These are phyloP conservation scores for Drosophila yakuba DNA, from an alignment of 1,140 invertebrate species.

Conservation along the genomic window DNA sequence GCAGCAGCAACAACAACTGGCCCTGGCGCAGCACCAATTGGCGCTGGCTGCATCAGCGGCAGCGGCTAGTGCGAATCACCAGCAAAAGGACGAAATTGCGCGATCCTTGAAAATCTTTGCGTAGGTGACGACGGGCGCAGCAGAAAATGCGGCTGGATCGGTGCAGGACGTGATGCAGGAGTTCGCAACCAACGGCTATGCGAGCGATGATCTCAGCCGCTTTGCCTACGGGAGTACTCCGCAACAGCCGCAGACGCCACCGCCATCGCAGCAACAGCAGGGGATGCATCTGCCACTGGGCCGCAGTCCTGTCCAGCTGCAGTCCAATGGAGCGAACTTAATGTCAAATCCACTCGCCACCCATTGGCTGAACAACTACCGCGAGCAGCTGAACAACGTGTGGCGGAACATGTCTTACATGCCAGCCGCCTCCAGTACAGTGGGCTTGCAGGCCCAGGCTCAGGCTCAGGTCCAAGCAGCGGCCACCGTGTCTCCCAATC, in stretches of 20 bases:
- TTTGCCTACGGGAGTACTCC: conserved; percentile 36
- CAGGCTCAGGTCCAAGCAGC: conserved; percentile 20
- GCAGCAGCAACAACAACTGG: conserved; percentile 72
- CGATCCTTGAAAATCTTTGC: conserved; percentile 81
- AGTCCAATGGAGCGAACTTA: neutral
- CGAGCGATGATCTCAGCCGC: conserved; percentile 63
- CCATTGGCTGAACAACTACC: conserved; percentile 60
- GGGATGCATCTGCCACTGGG: conserved; percentile 2
- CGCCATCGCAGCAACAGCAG: conserved; percentile 18
- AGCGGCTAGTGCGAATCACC: conserved; percentile 51
- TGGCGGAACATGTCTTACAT: conserved; percentile 68
- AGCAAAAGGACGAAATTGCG: conserved; percentile 78
- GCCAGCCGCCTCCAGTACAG: conserved; percentile 15
- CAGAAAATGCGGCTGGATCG: conserved; percentile 42
- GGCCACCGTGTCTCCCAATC: conserved; percentile 19
- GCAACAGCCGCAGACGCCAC: conserved; percentile 6
- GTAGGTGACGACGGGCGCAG: conserved; percentile 58
- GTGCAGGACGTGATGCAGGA: conserved; percentile 75
- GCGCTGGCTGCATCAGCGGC: conserved; percentile 48
- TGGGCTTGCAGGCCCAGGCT: conserved; percentile 5
- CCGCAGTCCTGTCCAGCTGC: conserved; percentile 8
- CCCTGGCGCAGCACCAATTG: conserved; percentile 65
- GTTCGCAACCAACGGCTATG: conserved; percentile 76
- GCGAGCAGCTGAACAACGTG: conserved; percentile 62
- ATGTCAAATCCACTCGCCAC: conserved; percentile 19